These are phyloP conservation scores for Rhodophaea formosa DNA, from an alignment of 2,888 invertebrate genomes.

Conservation along the genomic window DNA sequence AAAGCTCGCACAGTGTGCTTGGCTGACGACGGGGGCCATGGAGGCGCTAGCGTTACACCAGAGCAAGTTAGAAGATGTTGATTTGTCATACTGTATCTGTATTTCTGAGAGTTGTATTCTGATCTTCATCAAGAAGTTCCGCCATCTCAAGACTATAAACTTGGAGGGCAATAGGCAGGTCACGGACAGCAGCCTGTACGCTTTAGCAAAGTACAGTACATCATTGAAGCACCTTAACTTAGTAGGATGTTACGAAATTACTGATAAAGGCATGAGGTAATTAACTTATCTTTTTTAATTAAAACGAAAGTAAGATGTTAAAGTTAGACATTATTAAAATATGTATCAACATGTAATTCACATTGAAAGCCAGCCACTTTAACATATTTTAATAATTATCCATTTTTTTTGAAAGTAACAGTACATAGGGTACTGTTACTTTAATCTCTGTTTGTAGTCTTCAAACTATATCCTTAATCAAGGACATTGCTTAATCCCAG, in stretches of 20 bases:
- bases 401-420: too few species aligned
- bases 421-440: too few species aligned
- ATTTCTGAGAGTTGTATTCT: constrained; percentile 80
- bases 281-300: constrained; percentile 26
- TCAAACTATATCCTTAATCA: too few species aligned
- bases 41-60: constrained; percentile 84
- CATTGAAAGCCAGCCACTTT: too few species aligned
- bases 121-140: constrained; percentile 81
- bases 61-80: constrained; percentile 81
- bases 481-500: too few species aligned
- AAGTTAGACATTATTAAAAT: too few species aligned
- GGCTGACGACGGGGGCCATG: constrained; percentile 84
- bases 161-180: constrained; percentile 83
- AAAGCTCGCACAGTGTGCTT: constrained; percentile 82
- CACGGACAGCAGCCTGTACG: constrained; percentile 79
- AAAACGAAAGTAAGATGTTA: too few species aligned
- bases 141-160: constrained; percentile 73
- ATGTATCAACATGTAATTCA: too few species aligned
- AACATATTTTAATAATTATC: too few species aligned
- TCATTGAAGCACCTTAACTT: constrained; percentile 82
- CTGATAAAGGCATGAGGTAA: constrained; percentile 85
- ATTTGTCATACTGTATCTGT: constrained; percentile 79
- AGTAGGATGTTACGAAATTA: constrained; percentile 82
- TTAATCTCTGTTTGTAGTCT: too few species aligned
- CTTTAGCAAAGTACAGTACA: constrained; percentile 79